These are phyloP conservation scores for Andrena praecox DNA, from an alignment of 2,888 invertebrate genomes.

Conservation along the genomic window DNA sequence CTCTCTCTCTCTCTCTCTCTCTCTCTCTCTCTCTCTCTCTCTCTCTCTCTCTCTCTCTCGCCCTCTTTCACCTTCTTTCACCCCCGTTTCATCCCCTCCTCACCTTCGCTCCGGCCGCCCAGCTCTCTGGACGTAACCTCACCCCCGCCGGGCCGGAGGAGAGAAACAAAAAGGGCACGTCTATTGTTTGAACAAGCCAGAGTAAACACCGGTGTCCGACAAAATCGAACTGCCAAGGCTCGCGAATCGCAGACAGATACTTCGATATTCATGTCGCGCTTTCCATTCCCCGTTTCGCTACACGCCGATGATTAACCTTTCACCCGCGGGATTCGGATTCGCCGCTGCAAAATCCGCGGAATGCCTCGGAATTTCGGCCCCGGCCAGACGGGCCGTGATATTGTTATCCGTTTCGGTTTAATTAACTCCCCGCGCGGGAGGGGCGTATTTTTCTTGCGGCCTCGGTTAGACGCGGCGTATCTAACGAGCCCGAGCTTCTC, in stretches of 20 bases:
- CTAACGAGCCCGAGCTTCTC: not conserved
- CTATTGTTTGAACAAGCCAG: slow-evolving; percentile 65
- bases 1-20: not conserved
- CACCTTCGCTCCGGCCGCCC: not conserved
- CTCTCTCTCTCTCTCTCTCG: slow-evolving; percentile 9
- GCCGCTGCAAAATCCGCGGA: slow-evolving; percentile 37
- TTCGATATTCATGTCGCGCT: slow-evolving; percentile 66
- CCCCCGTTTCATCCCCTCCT: not conserved
- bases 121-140: slow-evolving; percentile 1
- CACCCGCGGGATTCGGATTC: slow-evolving; percentile 39
- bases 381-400: slow-evolving; percentile 6
- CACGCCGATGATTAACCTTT: slow-evolving; percentile 55
- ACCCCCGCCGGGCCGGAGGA: slow-evolving; percentile 1
- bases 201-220: slow-evolving; percentile 64
- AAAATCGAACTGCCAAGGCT: slow-evolving; percentile 62
- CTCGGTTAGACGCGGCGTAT: slow-evolving; percentile 1
- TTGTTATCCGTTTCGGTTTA: slow-evolving; percentile 37
- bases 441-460: slow-evolving; percentile 16
- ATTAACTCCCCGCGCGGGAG: slow-evolving; percentile 22
- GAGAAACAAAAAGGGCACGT: slow-evolving; percentile 62
- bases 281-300: slow-evolving; percentile 42
- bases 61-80: not conserved
- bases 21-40: slow-evolving; percentile 15
- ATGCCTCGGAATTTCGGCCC: slow-evolving; percentile 38
- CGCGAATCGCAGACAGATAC: slow-evolving; percentile 52